phyloP scores from a whole-genome alignment of 2,797 vertebrate genomes.

The Podargus strigoides region DNA sequence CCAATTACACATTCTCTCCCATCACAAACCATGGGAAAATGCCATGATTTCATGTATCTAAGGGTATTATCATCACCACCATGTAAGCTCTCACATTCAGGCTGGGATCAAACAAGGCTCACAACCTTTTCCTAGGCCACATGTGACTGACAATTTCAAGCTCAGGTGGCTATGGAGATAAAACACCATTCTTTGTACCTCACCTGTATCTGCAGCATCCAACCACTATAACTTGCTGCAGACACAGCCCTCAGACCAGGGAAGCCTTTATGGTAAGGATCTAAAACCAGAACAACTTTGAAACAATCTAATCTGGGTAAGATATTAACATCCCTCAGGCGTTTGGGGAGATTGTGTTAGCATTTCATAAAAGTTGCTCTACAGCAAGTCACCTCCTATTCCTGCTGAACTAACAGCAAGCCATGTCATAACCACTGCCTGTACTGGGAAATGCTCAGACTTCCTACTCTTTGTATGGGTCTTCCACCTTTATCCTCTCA shows the following conservation, averaged over 20 bases:
- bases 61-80: not conserved
- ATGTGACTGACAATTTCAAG: not conserved
- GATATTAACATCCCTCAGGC: not conserved
- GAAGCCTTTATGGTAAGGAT: not conserved
- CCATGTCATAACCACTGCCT: not conserved
- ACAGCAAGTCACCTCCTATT: not conserved
- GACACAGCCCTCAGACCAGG: not conserved
- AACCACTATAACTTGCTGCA: not conserved
- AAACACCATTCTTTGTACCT: not conserved
- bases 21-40: not conserved
- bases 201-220: not conserved
- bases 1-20: not conserved
- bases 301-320: not conserved
- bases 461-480: not conserved
- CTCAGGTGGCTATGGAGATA: not conserved
- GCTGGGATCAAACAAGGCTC: not conserved
- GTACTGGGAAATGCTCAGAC: not conserved
- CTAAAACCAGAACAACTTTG: not conserved
- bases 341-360: not conserved
- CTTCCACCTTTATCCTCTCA: not conserved
- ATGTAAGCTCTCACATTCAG: not conserved
- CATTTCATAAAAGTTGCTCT: not conserved
- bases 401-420: not conserved
- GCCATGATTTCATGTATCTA: fast-evolving
- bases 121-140: not conserved